Evolutionary conservation across 2,113 vertebrate genomes (phyloP), one percentile per base, ranked within the genome.

Genomic region (Epinephelus moara): DNA sequence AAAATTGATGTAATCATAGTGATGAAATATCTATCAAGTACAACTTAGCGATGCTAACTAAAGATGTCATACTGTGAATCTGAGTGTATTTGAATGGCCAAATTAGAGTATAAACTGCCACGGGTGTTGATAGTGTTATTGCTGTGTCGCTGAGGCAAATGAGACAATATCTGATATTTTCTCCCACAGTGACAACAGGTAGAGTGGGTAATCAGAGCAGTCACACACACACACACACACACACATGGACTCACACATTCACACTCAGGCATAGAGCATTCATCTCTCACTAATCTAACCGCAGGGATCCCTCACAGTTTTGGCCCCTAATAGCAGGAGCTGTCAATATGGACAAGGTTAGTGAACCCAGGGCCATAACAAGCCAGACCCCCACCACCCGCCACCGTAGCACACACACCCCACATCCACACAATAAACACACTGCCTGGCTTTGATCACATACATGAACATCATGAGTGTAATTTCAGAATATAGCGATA

Each of bases 301-400:
- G 79, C 89, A 84, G 94, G 93, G 89, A 87, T 92, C 89, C 86
- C 79, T 92, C 86, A 88, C 89, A 78, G 90, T 89, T 85, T 81
- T 92, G 84, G 91, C 91, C 91, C 85, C 78, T 92, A 89, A 92
- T 94, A 94, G 93, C 91, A 89, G 92, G 90, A 93, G 91, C 92
- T 92, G 93, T 95, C 92, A 94, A 94, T 92, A 93, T 78, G 88
- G 94, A 94, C 92, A 91, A 93, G 94, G 91, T 90, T 88, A 89
- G 91, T 92, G 90, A 92, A 94, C 91, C 83, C 88, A 62, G 85
- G 91, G 87, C 89, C 91, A 87, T 87, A 91, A 91, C 88, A 78
- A 92, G 91, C 62, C 82, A 90, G 90, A 90, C 85, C 84, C 83
- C 78, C 62, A 78, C 78, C 47, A 62, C 61, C 66, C 59, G 80